Evolutionary conservation across 2,797 vertebrate genomes (phyloP).

Genomic region (Liasis olivaceus): DNA sequence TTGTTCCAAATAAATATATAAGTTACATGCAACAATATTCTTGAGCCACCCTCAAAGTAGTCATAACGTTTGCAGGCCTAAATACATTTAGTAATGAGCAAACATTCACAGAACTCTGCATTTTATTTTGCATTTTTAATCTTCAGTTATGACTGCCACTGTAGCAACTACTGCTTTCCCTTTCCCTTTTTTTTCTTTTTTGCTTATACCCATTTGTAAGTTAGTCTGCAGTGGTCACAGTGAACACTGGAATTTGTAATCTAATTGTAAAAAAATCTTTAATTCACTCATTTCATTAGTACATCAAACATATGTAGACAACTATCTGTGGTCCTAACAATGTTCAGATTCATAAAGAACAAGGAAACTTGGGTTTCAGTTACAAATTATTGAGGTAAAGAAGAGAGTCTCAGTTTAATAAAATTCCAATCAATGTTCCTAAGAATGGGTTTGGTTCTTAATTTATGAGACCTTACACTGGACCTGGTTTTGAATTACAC

Average conservation of each 20-base stretch:
- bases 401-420: background rate
- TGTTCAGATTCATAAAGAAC: too few relatives aligned
- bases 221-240: constrained; percentile 2
- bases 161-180: background rate
- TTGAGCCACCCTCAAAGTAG: background rate
- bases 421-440: constrained; percentile 36
- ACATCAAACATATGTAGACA: constrained; percentile 15
- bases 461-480: background rate
- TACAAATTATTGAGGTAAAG: background rate
- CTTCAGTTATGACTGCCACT: background rate
- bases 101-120: background rate
- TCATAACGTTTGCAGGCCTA: background rate
- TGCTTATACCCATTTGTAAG: background rate
- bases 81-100: background rate
- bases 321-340: background rate
- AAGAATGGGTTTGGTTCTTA: constrained; percentile 23
- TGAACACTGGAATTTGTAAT: constrained; percentile 28
- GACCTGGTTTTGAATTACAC: constrained; percentile 24
- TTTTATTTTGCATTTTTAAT: background rate
- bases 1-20: background rate
- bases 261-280: constrained; percentile 16
- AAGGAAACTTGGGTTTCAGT: background rate
- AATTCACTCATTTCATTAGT: background rate
- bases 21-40: background rate
- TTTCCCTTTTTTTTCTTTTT: background rate